Conservation (phyloP, 2,113 vertebrate species). For the Nettapus auritus region DNA sequence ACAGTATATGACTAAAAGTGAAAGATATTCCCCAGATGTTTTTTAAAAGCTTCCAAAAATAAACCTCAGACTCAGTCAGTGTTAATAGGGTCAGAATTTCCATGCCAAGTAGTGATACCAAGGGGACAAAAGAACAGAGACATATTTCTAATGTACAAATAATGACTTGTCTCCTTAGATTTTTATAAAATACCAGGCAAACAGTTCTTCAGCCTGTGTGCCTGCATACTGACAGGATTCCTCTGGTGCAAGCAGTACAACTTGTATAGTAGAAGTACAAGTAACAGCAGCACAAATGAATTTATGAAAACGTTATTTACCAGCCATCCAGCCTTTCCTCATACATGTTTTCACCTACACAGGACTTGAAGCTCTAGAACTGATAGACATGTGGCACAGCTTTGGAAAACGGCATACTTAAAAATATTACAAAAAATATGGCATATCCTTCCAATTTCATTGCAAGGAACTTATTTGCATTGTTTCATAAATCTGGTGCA, state of each 20-base stretch:
- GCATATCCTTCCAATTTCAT: neutral
- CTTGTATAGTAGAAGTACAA: neutral
- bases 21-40: conserved; percentile 44
- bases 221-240: neutral
- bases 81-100: conserved; percentile 44
- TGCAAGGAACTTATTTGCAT: neutral
- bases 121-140: neutral
- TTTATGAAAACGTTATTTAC: neutral
- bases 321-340: neutral
- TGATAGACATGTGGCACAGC: neutral
- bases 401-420: neutral
- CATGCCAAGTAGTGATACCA: neutral
- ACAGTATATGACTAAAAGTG: neutral
- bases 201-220: neutral
- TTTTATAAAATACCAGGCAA: conserved; percentile 3
- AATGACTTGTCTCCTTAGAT: conserved; percentile 8
- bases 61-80: neutral
- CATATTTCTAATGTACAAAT: conserved; percentile 23
- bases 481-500: neutral
- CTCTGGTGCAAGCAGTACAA: neutral
- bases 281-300: neutral
- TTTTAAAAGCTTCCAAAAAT: conserved; percentile 60
- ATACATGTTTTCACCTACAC: neutral
- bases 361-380: neutral
- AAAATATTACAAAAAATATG: neutral